Evolutionary conservation across 2,797 vertebrate species (phyloP), one percentile per base, ranked within the genome.

Genomic region (Crypturellus tataupa): DNA sequence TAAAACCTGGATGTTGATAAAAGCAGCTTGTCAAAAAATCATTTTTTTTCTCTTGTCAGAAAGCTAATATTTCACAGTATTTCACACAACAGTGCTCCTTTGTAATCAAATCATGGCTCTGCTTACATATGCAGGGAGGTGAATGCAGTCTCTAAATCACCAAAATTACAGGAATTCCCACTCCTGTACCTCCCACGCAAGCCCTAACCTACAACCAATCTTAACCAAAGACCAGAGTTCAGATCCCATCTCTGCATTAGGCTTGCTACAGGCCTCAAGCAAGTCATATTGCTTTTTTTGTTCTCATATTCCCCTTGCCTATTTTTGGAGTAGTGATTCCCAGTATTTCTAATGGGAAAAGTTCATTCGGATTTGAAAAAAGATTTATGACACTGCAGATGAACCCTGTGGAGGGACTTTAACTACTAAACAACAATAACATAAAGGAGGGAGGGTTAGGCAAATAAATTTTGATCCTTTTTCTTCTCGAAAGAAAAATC

Each of bases 1-100:
- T 67, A 87, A 93, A 89, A 73, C 53, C n/a, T 78, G 67, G 44
- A 58, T 77, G 73, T 79, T 91, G 83, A 88, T 64, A 89, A 93
- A 92, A 80, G 83, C 46, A 15, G 14, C 85, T 78, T 87, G 68
- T 89, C 80, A 58, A 89, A 64, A 84, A 77, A 91, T 87, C 62
- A 63, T 35, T 87, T 77, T 76, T 49, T 79, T 49, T 79, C 65
- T 88, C 63, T 53, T 1, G 0, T 11, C 77, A 60, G 58, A 94
- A 87, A 89, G 77, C 55, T 89, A 93, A 89, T 47, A 55, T 44
- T 88, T 95, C 69, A 71, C n/a, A 80, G 87, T 47, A 49, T 40
- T 88, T 96, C 69, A 71, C n/a, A 80, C 56, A 81, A 80, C 64
- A 85, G 62, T 27, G 46, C 62, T 25, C 11, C 85, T 42, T 40